Conservation (phyloP, 2,113 vertebrate genomes). For the Xenopus tropicalis region UCB_Xtro_10.0 CM004450.2:7277001-7277500, state of each 20-base stretch:
- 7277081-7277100: too few relatives aligned
- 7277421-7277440: too few relatives aligned
- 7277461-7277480: too few relatives aligned
- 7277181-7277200: not conserved
- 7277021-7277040: too few relatives aligned
- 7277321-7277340: constrained; percentile 5
- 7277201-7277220: constrained; percentile 12
- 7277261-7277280: not conserved
- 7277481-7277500: too few relatives aligned
- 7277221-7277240: constrained; percentile 16
- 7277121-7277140: too few relatives aligned
- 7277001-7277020: too few relatives aligned
- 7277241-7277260: constrained; percentile 8
- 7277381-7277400: not conserved
- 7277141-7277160: too few relatives aligned
- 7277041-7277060: too few relatives aligned
- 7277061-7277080: too few relatives aligned
- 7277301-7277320: not conserved
- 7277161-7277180: not conserved
- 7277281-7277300: not conserved
- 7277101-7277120: too few relatives aligned
- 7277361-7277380: not conserved
- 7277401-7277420: not conserved
- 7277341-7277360: not conserved
- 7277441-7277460: too few relatives aligned